phyloP scores from a whole-genome alignment of 2,888 invertebrate species.

The Drepanosiphum platanoidis region DNA sequence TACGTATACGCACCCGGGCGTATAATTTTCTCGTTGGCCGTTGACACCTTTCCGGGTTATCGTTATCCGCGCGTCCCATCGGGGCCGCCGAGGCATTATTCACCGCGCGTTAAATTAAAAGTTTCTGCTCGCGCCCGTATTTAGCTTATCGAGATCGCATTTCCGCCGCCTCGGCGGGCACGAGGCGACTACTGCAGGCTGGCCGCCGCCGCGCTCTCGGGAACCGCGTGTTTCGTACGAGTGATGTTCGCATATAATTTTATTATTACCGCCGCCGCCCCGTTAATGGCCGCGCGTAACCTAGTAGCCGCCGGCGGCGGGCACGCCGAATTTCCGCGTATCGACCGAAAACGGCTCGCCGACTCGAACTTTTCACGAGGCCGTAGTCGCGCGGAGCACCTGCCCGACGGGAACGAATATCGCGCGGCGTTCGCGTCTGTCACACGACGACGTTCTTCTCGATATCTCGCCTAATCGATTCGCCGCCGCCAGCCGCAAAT shows the following conservation, averaged over 20 bases:
- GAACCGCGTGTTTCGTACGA: neutral
- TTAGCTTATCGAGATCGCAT: conserved; percentile 26
- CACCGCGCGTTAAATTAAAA: conserved; percentile 3
- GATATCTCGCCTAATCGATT: no score
- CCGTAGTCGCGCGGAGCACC: neutral
- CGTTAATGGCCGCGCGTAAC: neutral
- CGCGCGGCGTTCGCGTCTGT: no score
- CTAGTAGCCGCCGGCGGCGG: neutral
- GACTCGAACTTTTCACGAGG: neutral
- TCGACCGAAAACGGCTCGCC: neutral
- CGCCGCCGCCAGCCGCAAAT: no score
- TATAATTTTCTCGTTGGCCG: conserved; percentile 38
- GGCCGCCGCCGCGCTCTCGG: no score
- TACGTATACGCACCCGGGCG: neutral
- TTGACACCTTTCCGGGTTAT: conserved; percentile 33
- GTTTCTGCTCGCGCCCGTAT: neutral
- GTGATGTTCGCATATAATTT: conserved; percentile 20
- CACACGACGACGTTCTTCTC: no score
- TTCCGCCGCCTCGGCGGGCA: neutral
- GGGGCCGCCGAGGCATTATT: conserved; percentile 1
- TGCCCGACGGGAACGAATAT: no score
- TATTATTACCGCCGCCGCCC: neutral
- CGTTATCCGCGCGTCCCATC: neutral
- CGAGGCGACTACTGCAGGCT: no score
- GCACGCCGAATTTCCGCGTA: neutral